Conservation (phyloP, 2,113 vertebrate species). For the Corynorhinus townsendii region DNA sequence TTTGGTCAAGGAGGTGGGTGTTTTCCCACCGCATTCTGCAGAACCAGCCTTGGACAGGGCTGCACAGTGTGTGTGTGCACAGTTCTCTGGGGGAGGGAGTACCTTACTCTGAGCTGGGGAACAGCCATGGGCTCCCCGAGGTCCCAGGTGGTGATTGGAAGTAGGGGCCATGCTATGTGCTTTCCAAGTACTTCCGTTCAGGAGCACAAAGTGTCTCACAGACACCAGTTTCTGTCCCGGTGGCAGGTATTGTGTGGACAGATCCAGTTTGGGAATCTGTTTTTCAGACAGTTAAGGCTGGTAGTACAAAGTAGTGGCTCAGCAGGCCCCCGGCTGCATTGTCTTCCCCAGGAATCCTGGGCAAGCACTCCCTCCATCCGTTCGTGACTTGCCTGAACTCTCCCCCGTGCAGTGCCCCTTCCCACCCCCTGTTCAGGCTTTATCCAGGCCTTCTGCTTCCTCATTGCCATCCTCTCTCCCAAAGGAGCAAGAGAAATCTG, state of each 20-base stretch:
- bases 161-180: neutral
- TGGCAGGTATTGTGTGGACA: neutral
- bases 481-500: conserved; percentile 90
- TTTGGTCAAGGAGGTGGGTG: conserved; percentile 86
- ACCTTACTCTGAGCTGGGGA: neutral
- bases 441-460: neutral
- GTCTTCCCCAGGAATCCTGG: neutral
- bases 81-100: neutral
- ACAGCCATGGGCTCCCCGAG: neutral
- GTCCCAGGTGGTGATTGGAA: neutral
- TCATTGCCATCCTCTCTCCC: neutral
- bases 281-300: neutral
- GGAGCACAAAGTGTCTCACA: neutral
- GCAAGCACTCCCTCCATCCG: neutral
- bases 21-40: neutral
- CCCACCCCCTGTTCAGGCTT: neutral
- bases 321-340: neutral
- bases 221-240: neutral
- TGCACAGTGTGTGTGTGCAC: neutral
- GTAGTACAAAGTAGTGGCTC: neutral
- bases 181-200: neutral
- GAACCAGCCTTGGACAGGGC: neutral
- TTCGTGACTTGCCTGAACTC: neutral
- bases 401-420: neutral
- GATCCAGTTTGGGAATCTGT: neutral